A percentile compares a stretch with the other conserved stretches of the same genome.
Conservation (phyloP, 2,888 invertebrate species). For the Dryomyza anilis region DNA sequence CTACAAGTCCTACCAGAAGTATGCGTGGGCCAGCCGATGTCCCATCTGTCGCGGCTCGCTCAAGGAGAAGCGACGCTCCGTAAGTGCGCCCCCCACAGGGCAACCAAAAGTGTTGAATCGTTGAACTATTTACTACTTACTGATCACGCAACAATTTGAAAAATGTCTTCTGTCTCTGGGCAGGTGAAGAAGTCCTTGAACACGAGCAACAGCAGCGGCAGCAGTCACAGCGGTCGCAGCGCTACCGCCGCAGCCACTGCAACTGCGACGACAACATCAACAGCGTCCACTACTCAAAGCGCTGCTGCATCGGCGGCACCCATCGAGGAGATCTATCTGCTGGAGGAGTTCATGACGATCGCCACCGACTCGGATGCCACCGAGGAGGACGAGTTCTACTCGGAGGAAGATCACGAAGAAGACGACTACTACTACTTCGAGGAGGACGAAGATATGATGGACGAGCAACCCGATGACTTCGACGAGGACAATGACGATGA, state of each 20-base stretch:
- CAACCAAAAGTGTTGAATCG: too few species aligned
- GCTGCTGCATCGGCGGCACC: neutral
- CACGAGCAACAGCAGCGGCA: neutral
- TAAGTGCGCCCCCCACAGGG: constrained; percentile 31
- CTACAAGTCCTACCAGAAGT: constrained; percentile 33
- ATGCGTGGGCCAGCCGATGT: constrained; percentile 39
- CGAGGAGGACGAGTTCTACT: constrained; percentile 3
- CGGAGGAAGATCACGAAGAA: neutral
- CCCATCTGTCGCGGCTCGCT: constrained; percentile 35
- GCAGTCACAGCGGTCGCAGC: neutral
- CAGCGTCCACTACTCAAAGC: neutral
- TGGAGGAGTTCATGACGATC: constrained; percentile 33
- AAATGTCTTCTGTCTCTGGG: constrained; percentile 32
- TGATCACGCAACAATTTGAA: too few species aligned
- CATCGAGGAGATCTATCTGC: constrained; percentile 21
- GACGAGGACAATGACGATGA: neutral
- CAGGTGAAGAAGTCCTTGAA: constrained; percentile 23
- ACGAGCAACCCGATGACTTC: neutral
- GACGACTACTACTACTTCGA: neutral
- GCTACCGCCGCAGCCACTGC: neutral
- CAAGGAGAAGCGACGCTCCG: constrained; percentile 30
- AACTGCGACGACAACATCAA: neutral
- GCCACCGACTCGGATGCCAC: constrained; percentile 9
- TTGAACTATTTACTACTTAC: too few species aligned
- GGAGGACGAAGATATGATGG: neutral